These are phyloP conservation scores for Recurvirostra avosetta DNA, from an alignment of 2,113 vertebrate genomes.

Conservation along the genomic window DNA sequence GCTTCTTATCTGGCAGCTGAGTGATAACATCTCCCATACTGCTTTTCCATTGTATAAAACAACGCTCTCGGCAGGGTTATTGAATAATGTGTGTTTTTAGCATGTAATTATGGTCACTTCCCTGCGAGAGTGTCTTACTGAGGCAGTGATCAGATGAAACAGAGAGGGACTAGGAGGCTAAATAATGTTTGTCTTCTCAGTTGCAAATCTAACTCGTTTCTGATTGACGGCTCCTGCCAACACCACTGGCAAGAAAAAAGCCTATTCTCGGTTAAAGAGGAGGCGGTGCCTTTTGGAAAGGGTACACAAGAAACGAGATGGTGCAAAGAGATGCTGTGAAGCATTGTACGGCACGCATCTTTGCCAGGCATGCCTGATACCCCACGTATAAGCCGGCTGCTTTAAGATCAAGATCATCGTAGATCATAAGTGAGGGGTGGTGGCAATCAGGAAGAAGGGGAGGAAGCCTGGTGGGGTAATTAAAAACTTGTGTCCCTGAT, in stretches of 20 bases:
- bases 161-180: neutral
- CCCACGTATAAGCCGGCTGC: neutral
- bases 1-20: neutral
- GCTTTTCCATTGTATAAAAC: neutral
- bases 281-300: neutral
- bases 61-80: neutral
- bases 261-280: neutral
- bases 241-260: neutral
- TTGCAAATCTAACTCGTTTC: neutral
- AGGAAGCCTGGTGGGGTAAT: neutral
- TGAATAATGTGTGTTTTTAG: neutral
- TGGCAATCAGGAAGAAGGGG: neutral
- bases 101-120: neutral
- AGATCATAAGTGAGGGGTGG: neutral
- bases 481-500: neutral
- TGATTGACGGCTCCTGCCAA: neutral
- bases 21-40: neutral
- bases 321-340: neutral
- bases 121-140: neutral
- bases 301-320: neutral
- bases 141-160: neutral
- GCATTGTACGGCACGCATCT: accelerated
- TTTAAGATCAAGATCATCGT: neutral
- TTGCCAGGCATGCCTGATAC: neutral
- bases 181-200: neutral